A percentile compares a stretch with the other conserved stretches of the same genome.
Evolutionary conservation across 1,140 invertebrate genomes (phyloP).

Genomic region (Lepidurus apus): DNA sequence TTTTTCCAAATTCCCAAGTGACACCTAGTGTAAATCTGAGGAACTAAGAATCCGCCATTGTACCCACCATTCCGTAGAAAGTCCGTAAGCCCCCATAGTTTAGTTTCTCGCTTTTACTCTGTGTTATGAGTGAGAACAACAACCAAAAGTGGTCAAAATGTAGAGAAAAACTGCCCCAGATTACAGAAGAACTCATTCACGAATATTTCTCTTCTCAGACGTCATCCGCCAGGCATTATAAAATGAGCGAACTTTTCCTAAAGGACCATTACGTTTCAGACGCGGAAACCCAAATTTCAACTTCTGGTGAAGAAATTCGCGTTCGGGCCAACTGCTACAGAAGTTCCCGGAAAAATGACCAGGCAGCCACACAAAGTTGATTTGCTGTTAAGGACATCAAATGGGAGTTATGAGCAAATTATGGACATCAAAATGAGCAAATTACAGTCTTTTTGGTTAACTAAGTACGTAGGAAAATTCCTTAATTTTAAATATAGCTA

Average conservation of each 20-base stretch:
- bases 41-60: no score
- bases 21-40: no score
- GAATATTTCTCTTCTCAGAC: background rate
- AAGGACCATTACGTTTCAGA: constrained; percentile 23
- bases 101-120: no score
- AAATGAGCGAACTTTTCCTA: background rate
- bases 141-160: background rate
- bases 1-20: no score
- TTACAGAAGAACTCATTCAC: background rate
- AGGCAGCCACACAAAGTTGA: constrained; percentile 5
- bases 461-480: no score
- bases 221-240: background rate
- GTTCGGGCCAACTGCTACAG: background rate
- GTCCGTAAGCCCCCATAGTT: no score
- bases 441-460: no score
- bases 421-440: no score
- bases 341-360: constrained; percentile 10
- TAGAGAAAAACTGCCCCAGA: background rate
- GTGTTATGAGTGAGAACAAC: no score
- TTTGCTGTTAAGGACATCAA: background rate
- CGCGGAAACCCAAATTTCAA: background rate
- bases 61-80: no score
- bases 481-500: no score
- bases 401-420: no score
- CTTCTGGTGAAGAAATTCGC: background rate